Evolutionary conservation across 1,140 invertebrate species (phyloP).

Genomic region (Lasioglossum baleicum): DNA sequence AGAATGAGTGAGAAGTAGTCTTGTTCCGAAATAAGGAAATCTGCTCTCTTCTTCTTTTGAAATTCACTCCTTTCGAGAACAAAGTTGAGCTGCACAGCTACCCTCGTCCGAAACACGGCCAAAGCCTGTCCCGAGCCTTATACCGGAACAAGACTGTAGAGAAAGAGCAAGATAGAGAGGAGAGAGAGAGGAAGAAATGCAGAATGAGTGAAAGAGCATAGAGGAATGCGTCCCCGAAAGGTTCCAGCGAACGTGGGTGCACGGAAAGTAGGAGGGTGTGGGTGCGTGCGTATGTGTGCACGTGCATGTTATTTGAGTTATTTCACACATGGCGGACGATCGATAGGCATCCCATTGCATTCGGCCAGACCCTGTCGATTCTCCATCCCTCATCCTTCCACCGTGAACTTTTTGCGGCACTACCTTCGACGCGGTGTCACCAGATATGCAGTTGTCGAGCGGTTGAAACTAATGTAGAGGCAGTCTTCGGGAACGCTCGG

Average conservation of each 20-base stretch:
- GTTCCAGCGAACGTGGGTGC: constrained; percentile 14
- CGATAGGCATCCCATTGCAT: constrained; percentile 60
- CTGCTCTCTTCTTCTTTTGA: no score
- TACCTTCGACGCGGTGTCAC: background rate
- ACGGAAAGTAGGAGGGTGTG: background rate
- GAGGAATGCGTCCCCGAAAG: constrained; percentile 16
- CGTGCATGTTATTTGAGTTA: constrained; percentile 60
- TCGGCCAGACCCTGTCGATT: constrained; percentile 4
- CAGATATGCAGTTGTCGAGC: background rate
- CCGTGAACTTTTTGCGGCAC: constrained; percentile 3
- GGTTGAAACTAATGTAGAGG: background rate
- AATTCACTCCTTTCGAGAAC: no score
- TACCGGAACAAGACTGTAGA: no score
- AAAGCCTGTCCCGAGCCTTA: background rate
- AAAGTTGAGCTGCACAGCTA: no score
- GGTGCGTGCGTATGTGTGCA: no score
- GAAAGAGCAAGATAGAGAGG: no score
- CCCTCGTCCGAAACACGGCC: no score
- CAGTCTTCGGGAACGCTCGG: background rate
- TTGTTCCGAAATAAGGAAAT: no score
- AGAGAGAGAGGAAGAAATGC: no score
- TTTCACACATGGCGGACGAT: constrained; percentile 61
- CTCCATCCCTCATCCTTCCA: constrained; percentile 15
- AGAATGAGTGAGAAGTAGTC: no score
- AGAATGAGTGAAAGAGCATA: background rate